Conservation (phyloP, 1,140 invertebrate genomes). For the Brevipalpus yothersi region DNA sequence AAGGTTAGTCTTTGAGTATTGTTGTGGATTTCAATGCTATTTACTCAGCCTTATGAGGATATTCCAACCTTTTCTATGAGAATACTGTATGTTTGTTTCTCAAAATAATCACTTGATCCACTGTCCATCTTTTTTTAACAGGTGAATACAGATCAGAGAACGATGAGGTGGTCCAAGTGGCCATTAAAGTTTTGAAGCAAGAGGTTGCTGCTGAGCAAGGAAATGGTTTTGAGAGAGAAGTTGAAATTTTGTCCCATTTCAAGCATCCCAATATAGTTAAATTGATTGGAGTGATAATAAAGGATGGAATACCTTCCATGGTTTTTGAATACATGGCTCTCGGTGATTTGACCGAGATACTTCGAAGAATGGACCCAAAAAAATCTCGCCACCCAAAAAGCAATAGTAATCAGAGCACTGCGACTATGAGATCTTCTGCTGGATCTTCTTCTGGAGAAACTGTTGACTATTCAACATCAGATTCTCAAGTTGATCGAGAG, state of each 20-base stretch:
- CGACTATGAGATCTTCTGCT: too few species aligned
- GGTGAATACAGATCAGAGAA: not conserved
- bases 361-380: constrained; percentile 24
- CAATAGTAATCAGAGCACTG: too few species aligned
- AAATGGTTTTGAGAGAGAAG: constrained; percentile 61
- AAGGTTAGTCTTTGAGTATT: constrained; percentile 31
- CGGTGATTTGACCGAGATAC: constrained; percentile 57
- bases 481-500: too few species aligned
- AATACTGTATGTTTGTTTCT: not conserved
- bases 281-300: constrained; percentile 36
- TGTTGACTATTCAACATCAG: too few species aligned
- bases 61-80: too few species aligned
- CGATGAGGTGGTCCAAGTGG: constrained; percentile 29
- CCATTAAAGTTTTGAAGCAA: constrained; percentile 63
- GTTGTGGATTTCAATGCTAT: not conserved
- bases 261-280: constrained; percentile 64
- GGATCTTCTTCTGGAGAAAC: too few species aligned
- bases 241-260: constrained; percentile 69
- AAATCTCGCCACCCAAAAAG: not conserved
- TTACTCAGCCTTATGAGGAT: too few species aligned
- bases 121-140: not conserved
- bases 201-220: constrained; percentile 47
- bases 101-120: not conserved
- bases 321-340: constrained; percentile 77
- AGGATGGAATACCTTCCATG: constrained; percentile 43